Conservation (phyloP, 2,888 invertebrate species). For the Temnothorax unifasciatus region DNA sequence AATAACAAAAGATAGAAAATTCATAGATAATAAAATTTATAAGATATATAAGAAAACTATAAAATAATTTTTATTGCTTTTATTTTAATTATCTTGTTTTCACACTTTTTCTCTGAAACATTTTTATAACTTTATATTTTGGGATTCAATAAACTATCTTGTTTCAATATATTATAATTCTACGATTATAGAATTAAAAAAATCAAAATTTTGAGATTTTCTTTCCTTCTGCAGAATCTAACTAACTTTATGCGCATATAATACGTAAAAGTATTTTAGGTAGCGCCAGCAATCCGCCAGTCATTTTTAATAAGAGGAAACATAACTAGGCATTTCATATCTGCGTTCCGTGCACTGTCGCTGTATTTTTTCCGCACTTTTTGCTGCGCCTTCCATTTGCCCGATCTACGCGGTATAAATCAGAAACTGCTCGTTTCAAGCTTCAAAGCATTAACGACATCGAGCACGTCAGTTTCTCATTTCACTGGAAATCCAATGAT, state of each 20-base stretch:
- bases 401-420: slow-evolving; percentile 36
- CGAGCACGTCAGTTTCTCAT: slow-evolving; percentile 39
- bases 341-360: slow-evolving; percentile 70
- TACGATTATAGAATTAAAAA: background rate
- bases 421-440: slow-evolving; percentile 37
- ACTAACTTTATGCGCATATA: background rate
- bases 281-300: slow-evolving; percentile 16
- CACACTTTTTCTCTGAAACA: background rate
- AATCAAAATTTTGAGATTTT: background rate
- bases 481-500: slow-evolving; percentile 20
- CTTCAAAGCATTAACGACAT: slow-evolving; percentile 39
- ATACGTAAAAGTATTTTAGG: background rate
- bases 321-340: slow-evolving; percentile 53
- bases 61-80: background rate
- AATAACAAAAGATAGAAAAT: slow-evolving; percentile 2
- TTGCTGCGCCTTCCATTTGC: slow-evolving; percentile 21
- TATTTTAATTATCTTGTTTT: background rate
- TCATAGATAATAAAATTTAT: background rate
- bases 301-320: slow-evolving; percentile 46
- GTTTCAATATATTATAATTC: background rate
- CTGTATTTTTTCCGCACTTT: slow-evolving; percentile 65
- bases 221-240: slow-evolving; percentile 7
- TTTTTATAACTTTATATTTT: slow-evolving; percentile 13
- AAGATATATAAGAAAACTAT: background rate
- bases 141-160: background rate